phyloP scores from a whole-genome alignment of 2,888 invertebrate species.

The Latrodectus hesperus region DNA sequence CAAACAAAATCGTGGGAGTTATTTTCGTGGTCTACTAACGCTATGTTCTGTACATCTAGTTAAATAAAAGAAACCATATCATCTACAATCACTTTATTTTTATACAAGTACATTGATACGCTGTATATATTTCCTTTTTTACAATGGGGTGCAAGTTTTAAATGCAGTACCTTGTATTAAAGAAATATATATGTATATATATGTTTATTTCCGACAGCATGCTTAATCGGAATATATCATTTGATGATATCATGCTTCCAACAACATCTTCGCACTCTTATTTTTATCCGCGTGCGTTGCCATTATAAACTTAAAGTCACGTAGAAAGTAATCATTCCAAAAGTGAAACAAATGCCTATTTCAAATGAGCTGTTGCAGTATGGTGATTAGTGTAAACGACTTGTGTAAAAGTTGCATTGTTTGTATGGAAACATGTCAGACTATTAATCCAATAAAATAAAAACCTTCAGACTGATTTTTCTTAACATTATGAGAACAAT shows the following conservation, averaged over 20 bases:
- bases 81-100: slow-evolving; percentile 60
- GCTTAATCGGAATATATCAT: not conserved
- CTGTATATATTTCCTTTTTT: not conserved
- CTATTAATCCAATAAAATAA: no score
- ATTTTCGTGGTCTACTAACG: no score
- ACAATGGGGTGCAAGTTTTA: not conserved
- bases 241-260: not conserved
- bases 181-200: not conserved
- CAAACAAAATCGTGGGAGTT: no score
- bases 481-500: no score
- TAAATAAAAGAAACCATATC: not conserved
- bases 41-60: no score
- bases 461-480: no score
- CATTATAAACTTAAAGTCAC: not conserved
- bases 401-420: not conserved
- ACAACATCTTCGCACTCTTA: not conserved
- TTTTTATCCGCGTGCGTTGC: not conserved
- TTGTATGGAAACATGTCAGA: not conserved
- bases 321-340: not conserved
- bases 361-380: not conserved
- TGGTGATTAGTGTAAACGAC: not conserved
- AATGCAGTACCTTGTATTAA: slow-evolving; percentile 5
- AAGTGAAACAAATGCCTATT: not conserved
- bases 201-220: not conserved
- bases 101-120: slow-evolving; percentile 48